These are phyloP conservation scores for Agrenia bidenticulata DNA, from an alignment of 2,888 invertebrate genomes.

Conservation along the genomic window DNA sequence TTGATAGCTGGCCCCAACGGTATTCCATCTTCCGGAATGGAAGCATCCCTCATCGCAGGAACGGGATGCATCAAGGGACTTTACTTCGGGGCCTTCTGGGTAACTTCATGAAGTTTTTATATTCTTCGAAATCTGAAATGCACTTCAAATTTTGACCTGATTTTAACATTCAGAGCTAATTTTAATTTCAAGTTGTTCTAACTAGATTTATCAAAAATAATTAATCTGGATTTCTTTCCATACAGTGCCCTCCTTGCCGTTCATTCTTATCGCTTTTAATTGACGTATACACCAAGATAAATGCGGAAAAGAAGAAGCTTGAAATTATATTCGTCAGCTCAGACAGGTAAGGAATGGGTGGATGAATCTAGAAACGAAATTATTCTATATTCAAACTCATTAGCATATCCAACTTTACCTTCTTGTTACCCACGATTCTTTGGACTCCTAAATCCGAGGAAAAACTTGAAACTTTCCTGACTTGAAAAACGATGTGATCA, in stretches of 20 bases:
- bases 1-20: constrained; percentile 58
- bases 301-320: constrained; percentile 69
- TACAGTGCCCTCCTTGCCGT: constrained; percentile 82
- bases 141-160: neutral
- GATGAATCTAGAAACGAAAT: too few relatives aligned
- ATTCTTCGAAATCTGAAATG: neutral
- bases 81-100: constrained; percentile 89
- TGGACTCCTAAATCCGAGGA: too few relatives aligned
- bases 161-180: too few relatives aligned
- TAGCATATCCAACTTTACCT: too few relatives aligned
- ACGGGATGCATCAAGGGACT: constrained; percentile 68
- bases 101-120: too few relatives aligned
- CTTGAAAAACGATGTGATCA: too few relatives aligned
- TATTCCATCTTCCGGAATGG: neutral
- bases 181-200: too few relatives aligned
- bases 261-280: constrained; percentile 77
- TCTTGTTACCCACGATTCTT: too few relatives aligned
- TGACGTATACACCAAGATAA: constrained; percentile 70
- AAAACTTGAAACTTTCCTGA: too few relatives aligned
- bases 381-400: too few relatives aligned
- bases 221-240: constrained; percentile 42
- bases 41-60: neutral
- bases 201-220: too few relatives aligned
- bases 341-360: constrained; percentile 64
- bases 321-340: constrained; percentile 84